phyloP scores from a whole-genome alignment of 2,888 invertebrate genomes.

The Oxytorus armatus region DNA sequence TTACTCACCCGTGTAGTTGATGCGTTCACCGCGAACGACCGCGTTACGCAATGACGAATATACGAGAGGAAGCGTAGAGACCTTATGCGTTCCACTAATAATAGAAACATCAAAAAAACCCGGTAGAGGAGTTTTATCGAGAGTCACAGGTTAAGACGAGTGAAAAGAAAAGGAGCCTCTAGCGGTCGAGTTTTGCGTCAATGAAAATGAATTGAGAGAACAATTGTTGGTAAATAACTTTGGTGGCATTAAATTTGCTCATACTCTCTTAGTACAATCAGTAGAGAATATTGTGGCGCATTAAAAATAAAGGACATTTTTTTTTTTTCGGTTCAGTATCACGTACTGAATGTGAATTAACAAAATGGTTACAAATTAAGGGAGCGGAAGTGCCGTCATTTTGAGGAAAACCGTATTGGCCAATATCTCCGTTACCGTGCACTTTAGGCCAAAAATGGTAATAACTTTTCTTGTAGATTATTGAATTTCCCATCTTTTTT shows the following conservation, averaged over 20 bases:
- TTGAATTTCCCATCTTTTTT: too few relatives aligned
- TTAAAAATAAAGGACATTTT: background rate
- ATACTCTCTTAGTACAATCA: background rate
- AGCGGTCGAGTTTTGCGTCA: background rate
- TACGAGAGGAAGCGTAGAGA: conserved; percentile 23
- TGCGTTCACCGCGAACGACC: conserved; percentile 41
- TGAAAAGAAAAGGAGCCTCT: conserved; percentile 2
- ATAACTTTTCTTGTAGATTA: too few relatives aligned
- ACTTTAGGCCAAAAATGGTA: too few relatives aligned
- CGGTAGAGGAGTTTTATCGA: conserved; percentile 12
- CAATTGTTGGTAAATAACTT: background rate
- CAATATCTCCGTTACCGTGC: too few relatives aligned
- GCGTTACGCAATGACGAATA: conserved; percentile 65
- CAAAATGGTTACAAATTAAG: too few relatives aligned
- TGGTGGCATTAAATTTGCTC: conserved; percentile 9
- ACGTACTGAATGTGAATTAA: too few relatives aligned
- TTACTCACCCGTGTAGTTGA: conserved; percentile 65
- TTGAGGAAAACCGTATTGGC: too few relatives aligned
- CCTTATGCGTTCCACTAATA: conserved; percentile 58
- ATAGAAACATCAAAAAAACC: conserved; percentile 60
- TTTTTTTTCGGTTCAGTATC: too few relatives aligned
- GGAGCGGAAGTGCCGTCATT: too few relatives aligned
- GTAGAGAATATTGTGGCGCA: background rate
- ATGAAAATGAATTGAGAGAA: background rate
- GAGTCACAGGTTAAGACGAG: conserved; percentile 21